These are phyloP conservation scores for Pimephales promelas DNA, from an alignment of 2,113 vertebrate species.

Conservation along the genomic window DNA sequence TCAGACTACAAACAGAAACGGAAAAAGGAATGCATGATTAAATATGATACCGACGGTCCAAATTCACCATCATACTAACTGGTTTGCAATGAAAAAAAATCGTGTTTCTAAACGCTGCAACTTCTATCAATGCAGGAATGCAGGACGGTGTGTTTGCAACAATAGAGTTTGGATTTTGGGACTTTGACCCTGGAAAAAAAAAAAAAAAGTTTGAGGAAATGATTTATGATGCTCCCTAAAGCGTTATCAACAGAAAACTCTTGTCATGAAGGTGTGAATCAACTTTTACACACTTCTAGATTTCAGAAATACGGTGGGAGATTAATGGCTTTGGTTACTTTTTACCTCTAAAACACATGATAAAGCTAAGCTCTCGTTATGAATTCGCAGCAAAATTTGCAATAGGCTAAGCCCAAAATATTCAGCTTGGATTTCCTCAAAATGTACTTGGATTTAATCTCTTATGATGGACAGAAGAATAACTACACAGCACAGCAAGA, in stretches of 20 bases:
- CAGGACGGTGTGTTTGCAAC: conserved; percentile 19
- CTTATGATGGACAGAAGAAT: background rate
- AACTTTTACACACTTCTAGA: conserved; percentile 4
- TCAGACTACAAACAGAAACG: background rate
- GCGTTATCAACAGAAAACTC: conserved; percentile 14
- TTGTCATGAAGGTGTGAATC: background rate
- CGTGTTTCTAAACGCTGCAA: background rate
- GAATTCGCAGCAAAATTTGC: background rate
- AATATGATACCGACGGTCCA: background rate
- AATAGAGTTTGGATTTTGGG: conserved; percentile 54
- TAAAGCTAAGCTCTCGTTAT: background rate
- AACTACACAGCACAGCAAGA: background rate
- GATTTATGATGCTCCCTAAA: conserved; percentile 32
- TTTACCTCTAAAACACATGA: background rate
- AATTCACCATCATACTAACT: background rate
- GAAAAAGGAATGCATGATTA: background rate
- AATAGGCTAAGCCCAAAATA: background rate
- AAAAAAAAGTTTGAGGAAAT: conserved; percentile 45
- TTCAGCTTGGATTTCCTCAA: background rate
- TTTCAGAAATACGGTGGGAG: background rate
- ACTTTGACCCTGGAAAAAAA: conserved; percentile 59
- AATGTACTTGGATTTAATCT: background rate
- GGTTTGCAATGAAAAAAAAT: background rate
- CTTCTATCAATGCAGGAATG: conserved; percentile 36
- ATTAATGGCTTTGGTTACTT: background rate